Evolutionary conservation across 2,797 vertebrate genomes (phyloP), one percentile per base, ranked within the genome.

Genomic region (Adrianichthys oophorus): DNA sequence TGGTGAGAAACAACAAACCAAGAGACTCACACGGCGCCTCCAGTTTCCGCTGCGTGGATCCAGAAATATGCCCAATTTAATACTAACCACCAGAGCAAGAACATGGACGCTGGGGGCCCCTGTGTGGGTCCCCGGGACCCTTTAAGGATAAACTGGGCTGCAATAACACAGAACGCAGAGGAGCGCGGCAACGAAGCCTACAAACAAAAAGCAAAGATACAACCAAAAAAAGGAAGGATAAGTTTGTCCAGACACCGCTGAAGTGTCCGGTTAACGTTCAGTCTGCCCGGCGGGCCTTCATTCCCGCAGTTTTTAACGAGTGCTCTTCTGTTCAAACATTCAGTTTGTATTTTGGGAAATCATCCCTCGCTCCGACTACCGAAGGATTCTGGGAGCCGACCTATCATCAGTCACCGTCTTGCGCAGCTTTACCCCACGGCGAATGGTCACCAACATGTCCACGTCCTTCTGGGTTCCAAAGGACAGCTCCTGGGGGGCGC

Each of bases 381-480:
- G 92, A 90, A 93, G 91, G 80, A 98, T 92, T 78, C 93, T 94
- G 17, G 96, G 96, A 7, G 93, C 95, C 0, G 96, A 98, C 82
- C 96, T 92, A 91, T 98, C 97, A 0, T 98, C 95, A 75, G 95
- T 97, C 74, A 95, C 19, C 50, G 95, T 92, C 91, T 94, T 97
- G 85, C 96, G 95, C 67, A 98, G 95, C 74, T 86, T 93, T 66
- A 98, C 96, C 56, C 96, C 97, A 0, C 95, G 93, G 26, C 96
- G 95, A 87, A 99, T 98, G 58, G 94, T 93, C 82, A 94, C 93
- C 87, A 99, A 89, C 93, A 98, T 94, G 86, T 99, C 96, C 73
- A 92, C 90, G 0, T 94, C 93, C 0, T 78, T 93, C 86, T 53
- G 89, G 79, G 80, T 85, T 56, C 5, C 21, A 0, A 90, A 15